phyloP scores from a whole-genome alignment of 2,888 invertebrate genomes.

The Pandemis corylana region DNA sequence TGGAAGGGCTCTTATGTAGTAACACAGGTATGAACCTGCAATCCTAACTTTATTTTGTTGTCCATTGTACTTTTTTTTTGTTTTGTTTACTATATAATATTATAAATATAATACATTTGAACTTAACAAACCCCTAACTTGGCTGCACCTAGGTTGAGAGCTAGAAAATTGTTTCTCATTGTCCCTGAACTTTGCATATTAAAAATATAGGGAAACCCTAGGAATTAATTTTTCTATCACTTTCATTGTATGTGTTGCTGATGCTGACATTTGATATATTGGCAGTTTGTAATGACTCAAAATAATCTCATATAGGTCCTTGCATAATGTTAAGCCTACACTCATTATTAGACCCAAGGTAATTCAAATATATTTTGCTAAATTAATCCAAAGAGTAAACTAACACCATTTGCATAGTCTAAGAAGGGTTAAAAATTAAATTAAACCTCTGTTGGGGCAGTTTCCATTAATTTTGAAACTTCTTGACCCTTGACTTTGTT shows the following conservation, averaged over 20 bases:
- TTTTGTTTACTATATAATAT: background rate
- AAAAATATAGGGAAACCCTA: background rate
- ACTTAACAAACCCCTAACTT: too few species aligned
- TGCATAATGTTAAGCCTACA: background rate
- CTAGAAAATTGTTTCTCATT: too few species aligned
- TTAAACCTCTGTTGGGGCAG: too few species aligned
- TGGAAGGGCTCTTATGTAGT: slow-evolving; percentile 99
- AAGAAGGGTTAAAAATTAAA: too few species aligned
- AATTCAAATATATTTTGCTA: background rate
- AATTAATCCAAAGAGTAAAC: background rate
- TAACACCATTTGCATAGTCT: background rate
- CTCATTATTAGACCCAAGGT: background rate
- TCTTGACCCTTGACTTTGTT: too few species aligned
- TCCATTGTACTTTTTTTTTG: background rate
- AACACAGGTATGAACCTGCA: slow-evolving; percentile 89
- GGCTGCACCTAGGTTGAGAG: too few species aligned
- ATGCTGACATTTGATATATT: too few species aligned
- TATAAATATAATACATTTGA: too few species aligned
- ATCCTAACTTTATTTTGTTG: background rate
- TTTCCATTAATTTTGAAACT: too few species aligned
- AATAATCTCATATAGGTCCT: background rate
- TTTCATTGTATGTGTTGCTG: background rate
- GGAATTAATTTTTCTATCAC: too few species aligned
- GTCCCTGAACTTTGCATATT: too few species aligned
- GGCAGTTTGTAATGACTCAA: background rate